Percentiles rank a stretch among this genome's conserved stretches.
Conservation (phyloP, 2,888 invertebrate species). For the Phymatocera aterrima region DNA sequence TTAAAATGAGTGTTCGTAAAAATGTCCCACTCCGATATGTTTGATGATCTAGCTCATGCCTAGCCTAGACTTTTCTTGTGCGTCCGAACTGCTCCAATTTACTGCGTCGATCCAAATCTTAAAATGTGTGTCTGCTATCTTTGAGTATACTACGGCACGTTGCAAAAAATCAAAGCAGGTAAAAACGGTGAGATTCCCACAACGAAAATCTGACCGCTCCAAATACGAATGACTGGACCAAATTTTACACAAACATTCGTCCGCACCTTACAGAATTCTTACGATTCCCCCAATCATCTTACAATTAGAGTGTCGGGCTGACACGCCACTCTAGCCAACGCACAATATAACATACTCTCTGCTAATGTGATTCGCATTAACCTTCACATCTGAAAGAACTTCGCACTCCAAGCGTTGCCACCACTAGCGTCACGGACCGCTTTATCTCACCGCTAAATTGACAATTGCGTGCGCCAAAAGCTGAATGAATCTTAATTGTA, state of each 20-base stretch:
- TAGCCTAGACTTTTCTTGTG: no score
- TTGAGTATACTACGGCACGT: no score
- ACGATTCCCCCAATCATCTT: background rate
- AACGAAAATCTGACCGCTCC: background rate
- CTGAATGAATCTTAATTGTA: conserved; percentile 41
- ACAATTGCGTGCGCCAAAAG: conserved; percentile 29
- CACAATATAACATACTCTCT: background rate
- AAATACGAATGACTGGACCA: background rate
- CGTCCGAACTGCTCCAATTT: no score
- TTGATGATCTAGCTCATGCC: no score
- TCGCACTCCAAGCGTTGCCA: background rate
- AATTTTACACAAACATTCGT: background rate
- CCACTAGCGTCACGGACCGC: conserved; percentile 11
- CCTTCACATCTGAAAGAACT: conserved; percentile 4
- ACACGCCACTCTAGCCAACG: conserved; percentile 6
- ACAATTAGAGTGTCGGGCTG: background rate
- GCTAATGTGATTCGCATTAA: conserved; percentile 37
- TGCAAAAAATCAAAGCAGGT: no score
- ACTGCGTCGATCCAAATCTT: no score
- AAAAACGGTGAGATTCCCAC: no score
- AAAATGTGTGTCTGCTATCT: no score
- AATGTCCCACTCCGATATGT: no score
- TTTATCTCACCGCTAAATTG: conserved; percentile 33
- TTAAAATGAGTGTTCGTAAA: no score
- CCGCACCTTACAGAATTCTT: conserved; percentile 11